Base-by-base conservation (phyloP, 2,888 invertebrate genomes). In the Leptura quadrifasciata region DNA sequence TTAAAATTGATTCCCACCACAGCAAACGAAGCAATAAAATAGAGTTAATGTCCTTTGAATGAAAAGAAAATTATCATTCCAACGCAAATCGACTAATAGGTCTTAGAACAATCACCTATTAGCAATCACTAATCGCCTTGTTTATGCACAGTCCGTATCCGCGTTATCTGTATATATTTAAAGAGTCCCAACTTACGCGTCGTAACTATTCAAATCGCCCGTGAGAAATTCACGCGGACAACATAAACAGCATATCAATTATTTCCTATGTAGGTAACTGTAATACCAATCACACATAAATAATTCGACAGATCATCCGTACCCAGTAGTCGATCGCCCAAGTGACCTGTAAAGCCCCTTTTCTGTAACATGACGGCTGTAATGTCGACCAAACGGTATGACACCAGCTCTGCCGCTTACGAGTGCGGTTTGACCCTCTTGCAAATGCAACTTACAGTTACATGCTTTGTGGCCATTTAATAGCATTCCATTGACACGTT, bases 371-470 rank as follows among this genome's bases (percentile, higher is more conserved):
- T 20, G 20, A 31, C 60, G 35, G 35, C 39, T 15, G 21, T 17
- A 73, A 69, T 60, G 75, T 71, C 57, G 55, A 68, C 71, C 71
- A 55, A 78, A 78, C 78, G 74, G 76, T 76, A 78, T 71, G 78
- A 74, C 76, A 76, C 76, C 47, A 55, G 58, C 69, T 69, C n/a
- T 17, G 69, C 31, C 54, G 65, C 73, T 63, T 54, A 20, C 27
- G 20, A 35, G 47, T 10, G 68, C 74, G 68, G 78, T 76, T 79
- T 83, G 82, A 84, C 83, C 83, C 76, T 77, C 75, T 75, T 82
- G 78, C 81, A 78, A 79, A 78, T 79, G 78, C 81, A 78, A 75
- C 80, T 77, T 81, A 83, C 82, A 80, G 83, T 83, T 83, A 83
- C 54, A 21, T 27, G 21, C 18, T 72, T 54, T 76, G 77, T 77